Percentiles rank a stretch among this genome's conserved stretches.
Evolutionary conservation across 2,113 vertebrate species (phyloP).

Genomic region (Manacus vitellinus): DNA sequence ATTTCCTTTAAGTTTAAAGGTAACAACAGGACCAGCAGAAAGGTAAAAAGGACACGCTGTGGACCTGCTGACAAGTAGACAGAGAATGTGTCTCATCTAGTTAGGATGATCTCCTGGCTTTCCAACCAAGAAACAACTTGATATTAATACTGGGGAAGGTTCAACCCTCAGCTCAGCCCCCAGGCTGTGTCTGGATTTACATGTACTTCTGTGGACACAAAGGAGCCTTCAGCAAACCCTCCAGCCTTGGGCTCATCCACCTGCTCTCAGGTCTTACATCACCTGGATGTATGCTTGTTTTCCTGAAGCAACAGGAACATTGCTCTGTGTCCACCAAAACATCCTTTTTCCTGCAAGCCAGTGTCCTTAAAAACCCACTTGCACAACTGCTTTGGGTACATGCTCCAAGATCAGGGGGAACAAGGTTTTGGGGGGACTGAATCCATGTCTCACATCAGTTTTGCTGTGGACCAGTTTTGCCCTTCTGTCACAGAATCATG

Average conservation of each 20-base stretch:
- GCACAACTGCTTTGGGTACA: neutral
- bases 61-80: neutral
- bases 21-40: neutral
- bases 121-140: neutral
- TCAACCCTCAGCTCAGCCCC: neutral
- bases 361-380: fast-evolving
- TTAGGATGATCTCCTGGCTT: neutral
- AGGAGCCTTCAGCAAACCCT: neutral
- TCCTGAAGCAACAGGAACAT: fast-evolving
- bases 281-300: neutral
- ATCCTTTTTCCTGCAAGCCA: neutral
- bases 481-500: neutral
- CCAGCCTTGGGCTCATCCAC: neutral
- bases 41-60: neutral
- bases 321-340: neutral
- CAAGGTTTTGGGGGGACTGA: fast-evolving
- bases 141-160: neutral
- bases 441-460: fast-evolving
- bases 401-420: neutral
- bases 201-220: neutral
- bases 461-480: fast-evolving
- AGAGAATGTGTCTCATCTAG: neutral
- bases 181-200: neutral
- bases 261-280: neutral
- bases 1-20: neutral